Base-by-base conservation (phyloP, 2,113 vertebrate species). In the Macheiramphus alcinus region DNA sequence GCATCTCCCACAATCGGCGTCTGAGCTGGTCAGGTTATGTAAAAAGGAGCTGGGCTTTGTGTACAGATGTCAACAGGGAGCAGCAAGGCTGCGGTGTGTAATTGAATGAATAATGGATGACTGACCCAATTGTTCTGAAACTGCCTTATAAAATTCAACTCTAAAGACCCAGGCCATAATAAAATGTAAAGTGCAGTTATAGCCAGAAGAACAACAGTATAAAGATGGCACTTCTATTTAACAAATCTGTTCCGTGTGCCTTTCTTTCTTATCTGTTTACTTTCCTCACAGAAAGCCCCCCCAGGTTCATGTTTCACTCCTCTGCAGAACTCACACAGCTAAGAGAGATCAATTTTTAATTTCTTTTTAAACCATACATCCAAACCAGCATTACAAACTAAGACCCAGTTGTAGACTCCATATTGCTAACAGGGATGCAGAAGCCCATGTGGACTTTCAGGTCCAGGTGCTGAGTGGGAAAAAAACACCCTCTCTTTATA, bases 131-230 rank as follows among this genome's bases (percentile, higher is more conserved):
- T 95, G 93, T 93, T 72, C 59, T 34, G 58, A 66, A 90, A 92
- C 32, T 50, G 79, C 53, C 66, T 88, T 61, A 61, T 58, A 86
- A 93, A 88, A 90, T 71, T 45, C 81, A 90, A 36, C 67, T 76
- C 48, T 53, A 36, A 80, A 85, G 90, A 90, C 20, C 29, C 66
- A 78, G 52, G n/a, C 38, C 67, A 66, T 31, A 88, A 88, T 16
- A 88, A 88, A 96, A 93, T 3, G 7, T 55, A 63, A 95, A 96
- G 82, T 86, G 85, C 90, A 93, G 93, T 92, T 94, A 90, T 83
- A 95, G 96, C 92, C 90, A 94, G 95, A 92, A 96, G 87, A 96
- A 94, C 32, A 87, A 86, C n/a, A 73, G 20, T 36, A 94, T 50
- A 90, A 34, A 93, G 48, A 90, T 36, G 27, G 82, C 59, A 92